Percentiles rank a stretch among this genome's conserved stretches.
Conservation (phyloP, 2,888 invertebrate genomes). For the Leptopilina syphax region DNA sequence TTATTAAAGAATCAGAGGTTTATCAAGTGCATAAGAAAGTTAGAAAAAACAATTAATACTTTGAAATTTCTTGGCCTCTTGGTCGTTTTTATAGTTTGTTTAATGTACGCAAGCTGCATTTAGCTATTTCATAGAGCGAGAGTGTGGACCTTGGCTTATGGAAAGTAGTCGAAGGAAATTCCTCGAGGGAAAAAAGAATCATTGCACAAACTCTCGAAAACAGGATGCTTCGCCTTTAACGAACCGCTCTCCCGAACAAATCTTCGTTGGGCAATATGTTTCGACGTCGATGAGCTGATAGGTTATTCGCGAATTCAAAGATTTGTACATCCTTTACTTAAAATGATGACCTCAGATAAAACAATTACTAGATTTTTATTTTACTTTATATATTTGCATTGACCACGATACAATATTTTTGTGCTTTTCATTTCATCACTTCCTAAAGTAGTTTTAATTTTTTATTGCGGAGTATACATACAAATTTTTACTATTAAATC, state of each 20-base stretch:
- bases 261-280: conserved; percentile 58
- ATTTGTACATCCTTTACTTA: conserved; percentile 15
- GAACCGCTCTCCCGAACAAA: conserved; percentile 56
- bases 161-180: conserved; percentile 65
- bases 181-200: conserved; percentile 53
- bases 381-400: not conserved
- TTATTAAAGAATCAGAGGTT: not conserved
- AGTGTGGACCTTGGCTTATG: conserved; percentile 64
- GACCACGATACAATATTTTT: not conserved
- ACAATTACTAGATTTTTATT: not conserved
- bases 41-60: not conserved
- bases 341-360: conserved; percentile 28
- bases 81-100: conserved; percentile 44
- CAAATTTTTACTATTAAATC: too few species aligned
- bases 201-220: conserved; percentile 65
- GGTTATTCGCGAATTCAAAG: conserved; percentile 18
- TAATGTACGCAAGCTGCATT: conserved; percentile 42
- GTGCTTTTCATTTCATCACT: too few species aligned
- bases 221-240: conserved; percentile 64
- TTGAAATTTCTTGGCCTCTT: not conserved
- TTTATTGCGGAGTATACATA: too few species aligned
- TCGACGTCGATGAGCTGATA: conserved; percentile 40
- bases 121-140: conserved; percentile 49
- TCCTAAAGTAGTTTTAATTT: too few species aligned
- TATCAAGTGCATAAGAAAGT: not conserved